phyloP scores from a whole-genome alignment of 2,113 vertebrate species.

The Alligator mississippiensis region DNA sequence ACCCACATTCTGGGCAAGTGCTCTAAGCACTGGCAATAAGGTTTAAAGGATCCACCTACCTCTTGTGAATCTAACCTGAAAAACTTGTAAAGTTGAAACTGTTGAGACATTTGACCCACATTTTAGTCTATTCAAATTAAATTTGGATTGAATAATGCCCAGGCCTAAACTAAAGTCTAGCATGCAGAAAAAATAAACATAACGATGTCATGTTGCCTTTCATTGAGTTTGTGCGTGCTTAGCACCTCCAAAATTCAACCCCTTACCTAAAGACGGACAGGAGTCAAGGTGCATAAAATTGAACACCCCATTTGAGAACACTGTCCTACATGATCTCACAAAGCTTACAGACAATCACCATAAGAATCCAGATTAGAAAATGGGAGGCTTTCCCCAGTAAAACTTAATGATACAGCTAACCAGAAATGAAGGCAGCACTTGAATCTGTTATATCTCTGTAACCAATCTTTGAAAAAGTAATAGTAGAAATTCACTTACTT shows the following conservation, averaged over 20 bases:
- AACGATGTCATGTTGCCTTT: too few species aligned
- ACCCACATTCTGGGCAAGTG: not conserved
- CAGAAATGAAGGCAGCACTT: constrained; percentile 13
- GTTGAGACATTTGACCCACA: too few species aligned
- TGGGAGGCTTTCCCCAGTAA: constrained; percentile 2
- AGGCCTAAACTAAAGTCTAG: not conserved
- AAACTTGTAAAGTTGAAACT: too few species aligned
- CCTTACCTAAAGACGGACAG: not conserved
- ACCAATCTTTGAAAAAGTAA: constrained; percentile 41
- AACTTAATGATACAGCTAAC: constrained; percentile 35
- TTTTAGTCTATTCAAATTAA: not conserved
- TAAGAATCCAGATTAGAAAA: constrained; percentile 6
- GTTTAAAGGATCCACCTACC: not conserved
- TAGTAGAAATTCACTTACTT: not conserved
- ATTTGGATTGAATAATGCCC: not conserved
- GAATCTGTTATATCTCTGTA: constrained; percentile 32
- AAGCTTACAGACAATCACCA: not conserved
- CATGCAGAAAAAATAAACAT: not conserved
- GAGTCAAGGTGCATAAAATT: not conserved
- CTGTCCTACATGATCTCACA: not conserved
- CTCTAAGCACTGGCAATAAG: not conserved
- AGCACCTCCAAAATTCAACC: not conserved
- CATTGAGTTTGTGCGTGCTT: not conserved
- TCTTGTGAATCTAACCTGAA: too few species aligned
- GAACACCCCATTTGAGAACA: not conserved